Conservation (phyloP, 2,113 vertebrate genomes). For the Dermatemys mawii region DNA sequence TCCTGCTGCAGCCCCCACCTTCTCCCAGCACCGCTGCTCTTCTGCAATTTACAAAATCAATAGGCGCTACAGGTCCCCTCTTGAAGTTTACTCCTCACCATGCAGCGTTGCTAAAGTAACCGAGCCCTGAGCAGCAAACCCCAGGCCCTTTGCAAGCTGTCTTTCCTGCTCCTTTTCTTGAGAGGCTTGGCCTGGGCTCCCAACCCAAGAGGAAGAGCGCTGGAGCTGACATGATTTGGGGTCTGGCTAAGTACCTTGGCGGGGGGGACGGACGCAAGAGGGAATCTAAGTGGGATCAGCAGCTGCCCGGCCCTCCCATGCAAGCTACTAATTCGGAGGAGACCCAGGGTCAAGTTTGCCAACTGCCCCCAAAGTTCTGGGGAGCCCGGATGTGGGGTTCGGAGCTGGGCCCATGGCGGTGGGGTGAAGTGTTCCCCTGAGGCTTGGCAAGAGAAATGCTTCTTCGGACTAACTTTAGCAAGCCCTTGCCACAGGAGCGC, state of each 20-base stretch:
- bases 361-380: background rate
- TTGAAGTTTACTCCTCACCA: background rate
- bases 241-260: background rate
- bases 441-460: background rate
- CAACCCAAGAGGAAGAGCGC: background rate
- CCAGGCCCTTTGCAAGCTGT: background rate
- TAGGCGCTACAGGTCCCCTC: rapidly evolving
- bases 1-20: background rate
- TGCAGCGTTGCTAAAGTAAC: background rate
- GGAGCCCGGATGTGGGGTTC: background rate
- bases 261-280: too few relatives aligned
- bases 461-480: background rate
- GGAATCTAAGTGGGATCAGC: background rate
- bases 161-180: background rate
- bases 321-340: background rate
- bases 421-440: background rate
- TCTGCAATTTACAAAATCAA: background rate
- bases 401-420: background rate
- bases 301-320: background rate
- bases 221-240: too few relatives aligned
- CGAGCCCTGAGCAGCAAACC: background rate
- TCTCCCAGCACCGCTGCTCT: background rate
- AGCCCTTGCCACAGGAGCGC: too few relatives aligned
- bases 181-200: background rate
- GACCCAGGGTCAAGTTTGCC: background rate